Percentiles rank a stretch among this genome's conserved stretches.
phyloP scores from a whole-genome alignment of 2,888 invertebrate species.

The Aplocera efformata region DNA sequence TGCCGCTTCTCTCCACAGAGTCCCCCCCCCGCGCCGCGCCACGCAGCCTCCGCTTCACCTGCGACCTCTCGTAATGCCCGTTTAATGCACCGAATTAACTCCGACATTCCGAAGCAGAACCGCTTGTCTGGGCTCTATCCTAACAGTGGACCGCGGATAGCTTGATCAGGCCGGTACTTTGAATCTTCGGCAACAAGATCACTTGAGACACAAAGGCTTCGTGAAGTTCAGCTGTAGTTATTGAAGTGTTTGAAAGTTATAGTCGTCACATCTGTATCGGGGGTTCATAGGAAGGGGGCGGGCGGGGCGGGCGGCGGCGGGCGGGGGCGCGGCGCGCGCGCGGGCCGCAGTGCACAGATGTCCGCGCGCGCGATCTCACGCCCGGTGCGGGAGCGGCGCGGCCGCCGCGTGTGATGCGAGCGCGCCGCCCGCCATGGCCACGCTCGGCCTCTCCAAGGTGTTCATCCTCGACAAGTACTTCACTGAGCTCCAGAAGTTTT shows the following conservation, averaged over 20 bases:
- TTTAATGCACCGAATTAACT: constrained; percentile 48
- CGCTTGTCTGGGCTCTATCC: constrained; percentile 9
- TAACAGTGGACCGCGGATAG: neutral
- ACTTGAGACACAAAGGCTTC: too few species aligned
- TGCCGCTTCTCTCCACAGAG: constrained; percentile 8
- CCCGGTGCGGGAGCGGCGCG: constrained; percentile 33
- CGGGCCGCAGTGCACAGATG: constrained; percentile 36
- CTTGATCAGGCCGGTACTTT: neutral
- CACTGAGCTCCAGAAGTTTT: constrained; percentile 97
- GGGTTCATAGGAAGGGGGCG: constrained; percentile 21
- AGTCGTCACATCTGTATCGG: constrained; percentile 16
- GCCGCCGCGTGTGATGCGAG: constrained; percentile 68
- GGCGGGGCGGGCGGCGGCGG: constrained; percentile 12
- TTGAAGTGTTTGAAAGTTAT: too few species aligned
- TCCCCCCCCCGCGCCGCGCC: constrained; percentile 28
- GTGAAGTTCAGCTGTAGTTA: too few species aligned
- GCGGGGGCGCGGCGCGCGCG: constrained; percentile 18
- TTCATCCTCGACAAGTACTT: constrained; percentile 99
- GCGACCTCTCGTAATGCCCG: constrained; percentile 37
- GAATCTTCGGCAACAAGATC: too few species aligned
- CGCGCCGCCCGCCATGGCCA: constrained; percentile 88
- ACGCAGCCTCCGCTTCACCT: constrained; percentile 36
- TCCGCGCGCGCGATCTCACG: constrained; percentile 56
- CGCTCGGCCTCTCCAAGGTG: constrained; percentile 97
- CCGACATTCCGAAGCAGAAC: constrained; percentile 35